Percentiles rank a stretch among this genome's conserved stretches.
phyloP scores from a whole-genome alignment of 1,140 invertebrate genomes.

The Euwallacea similis region DNA sequence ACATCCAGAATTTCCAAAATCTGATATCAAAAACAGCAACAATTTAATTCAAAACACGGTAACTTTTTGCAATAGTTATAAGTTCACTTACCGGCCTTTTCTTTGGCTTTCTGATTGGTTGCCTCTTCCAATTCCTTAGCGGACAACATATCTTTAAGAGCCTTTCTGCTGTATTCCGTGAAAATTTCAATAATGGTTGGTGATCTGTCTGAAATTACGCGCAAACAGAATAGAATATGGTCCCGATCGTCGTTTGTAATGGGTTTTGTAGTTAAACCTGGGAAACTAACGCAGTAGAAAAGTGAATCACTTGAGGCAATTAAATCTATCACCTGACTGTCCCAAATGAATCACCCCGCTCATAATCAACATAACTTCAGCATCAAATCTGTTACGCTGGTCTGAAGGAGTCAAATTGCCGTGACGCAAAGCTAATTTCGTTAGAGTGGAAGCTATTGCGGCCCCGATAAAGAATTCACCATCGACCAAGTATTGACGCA shows the following conservation, averaged over 20 bases:
- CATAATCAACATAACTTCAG: slow-evolving; percentile 88
- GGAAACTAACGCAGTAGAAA: neutral
- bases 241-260: slow-evolving; percentile 97
- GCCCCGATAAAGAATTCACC: slow-evolving; percentile 97
- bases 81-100: slow-evolving; percentile 66
- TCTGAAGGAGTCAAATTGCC: slow-evolving; percentile 61
- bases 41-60: no score
- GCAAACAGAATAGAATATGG: slow-evolving; percentile 81
- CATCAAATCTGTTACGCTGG: slow-evolving; percentile 71
- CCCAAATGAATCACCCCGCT: slow-evolving; percentile 84
- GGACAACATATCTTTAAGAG: slow-evolving; percentile 82
- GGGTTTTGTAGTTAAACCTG: slow-evolving; percentile 66
- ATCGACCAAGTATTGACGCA: slow-evolving; percentile 87
- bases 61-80: neutral
- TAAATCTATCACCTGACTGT: slow-evolving; percentile 62
- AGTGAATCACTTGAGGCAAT: neutral
- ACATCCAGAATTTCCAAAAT: no score
- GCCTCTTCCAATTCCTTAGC: slow-evolving; percentile 78
- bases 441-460: slow-evolving; percentile 84
- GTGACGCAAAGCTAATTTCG: slow-evolving; percentile 86
- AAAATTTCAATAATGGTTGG: slow-evolving; percentile 76
- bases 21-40: no score
- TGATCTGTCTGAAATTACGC: slow-evolving; percentile 76
- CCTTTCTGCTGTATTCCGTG: slow-evolving; percentile 74
- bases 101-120: slow-evolving; percentile 60